Base-by-base conservation (phyloP, 2,113 vertebrate genomes). In the Rhombomys opimus region DNA sequence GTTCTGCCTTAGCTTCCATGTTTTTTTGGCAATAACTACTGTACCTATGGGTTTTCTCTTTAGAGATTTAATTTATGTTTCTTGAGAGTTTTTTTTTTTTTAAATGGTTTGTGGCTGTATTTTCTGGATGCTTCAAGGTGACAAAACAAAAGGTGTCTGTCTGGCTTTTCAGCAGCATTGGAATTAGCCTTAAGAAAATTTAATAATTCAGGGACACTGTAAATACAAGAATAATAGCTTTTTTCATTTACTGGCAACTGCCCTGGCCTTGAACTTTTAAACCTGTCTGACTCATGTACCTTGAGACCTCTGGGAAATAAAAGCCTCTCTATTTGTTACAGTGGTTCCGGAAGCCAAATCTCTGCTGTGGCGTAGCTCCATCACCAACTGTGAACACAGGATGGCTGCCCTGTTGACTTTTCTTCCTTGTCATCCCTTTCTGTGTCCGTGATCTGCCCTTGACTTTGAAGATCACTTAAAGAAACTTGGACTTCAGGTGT, bases 251-350 rank as follows among this genome's bases (percentile, higher is more conserved):
- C 22, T 94, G 57, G 46, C 82, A 23, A 91, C 82, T 95, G 85
- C 30, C 86, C 92, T 92, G 12, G 61, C 72, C 73, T 95, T 95
- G 92, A 95, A 95, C 92, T 94, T 92, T 76, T 59, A 77, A 92
- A n/a, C 65, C 35, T 61, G 57, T 35, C 17, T 97, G 78, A 95
- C 22, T 96, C 73, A 50, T 2, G 3, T 59, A 50, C 18, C 50
- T 15, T 13, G 22, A 46, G 61, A 89, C 32, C 22, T 46, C 77
- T 87, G 92, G 88, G 94, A 88, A 80, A 87, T 68, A 82, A 95
- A 96, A 95, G 57, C 50, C 23, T 5, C 68, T 89, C n/a, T 95
- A 25, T 87, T 50, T 38, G 75, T 54, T 3, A 4, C 1, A 2
- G 1, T 50, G 54, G 46, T 41, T 12, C 25, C 59, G 8, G 73